Evolutionary conservation across 2,797 vertebrate species (phyloP), one percentile per base, ranked within the genome.

Genomic region (Sebastes paucispinis): DNA sequence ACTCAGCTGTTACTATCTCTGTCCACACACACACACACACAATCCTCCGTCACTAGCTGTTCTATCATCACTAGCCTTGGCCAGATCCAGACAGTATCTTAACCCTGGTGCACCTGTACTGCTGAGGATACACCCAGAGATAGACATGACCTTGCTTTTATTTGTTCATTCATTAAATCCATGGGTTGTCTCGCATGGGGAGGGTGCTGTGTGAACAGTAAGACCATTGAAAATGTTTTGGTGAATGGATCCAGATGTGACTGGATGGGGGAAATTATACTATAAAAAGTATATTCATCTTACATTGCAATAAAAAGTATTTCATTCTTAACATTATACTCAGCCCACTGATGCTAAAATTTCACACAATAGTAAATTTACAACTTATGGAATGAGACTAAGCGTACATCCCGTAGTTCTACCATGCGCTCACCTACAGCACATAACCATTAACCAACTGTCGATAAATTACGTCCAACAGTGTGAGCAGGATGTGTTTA

Each of bases 171-270:
- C 80, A 88, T 82, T 82, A 84, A 79, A 80, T 66, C 29, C 24
- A 47, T 75, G 62, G 67, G 74, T 52, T 78, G 31, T 32, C 1
- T 32, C 31, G 31, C 31, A 32, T 32, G 31, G 59, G 69, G 62
- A 74, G 18, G 55, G 12, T 50, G 70, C 24, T 66, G 64, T 69
- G 63, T 73, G 79, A 92, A 91, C 88, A 92, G 77, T 79, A 20
- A 62, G 77, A 69, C 76, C 90, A 90, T 90, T 93, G 82, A 90
- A 70, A 67, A 74, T 57, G 58, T 88, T 88, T 85, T 65, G 54
- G 59, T 90, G 80, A 92, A 89, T 83, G 69, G 69, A 86, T 89
- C 88, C 90, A 92, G 88, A 93, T 90, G 87, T 89, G 75, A 63
- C 43, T 22, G 18, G 55, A 84, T 43, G 39, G 5, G 43, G 58